A percentile compares a stretch with the other conserved stretches of the same genome.
These are phyloP conservation scores for Leucoma salicis DNA, from an alignment of 2,888 invertebrate genomes.

Conservation along the genomic window DNA sequence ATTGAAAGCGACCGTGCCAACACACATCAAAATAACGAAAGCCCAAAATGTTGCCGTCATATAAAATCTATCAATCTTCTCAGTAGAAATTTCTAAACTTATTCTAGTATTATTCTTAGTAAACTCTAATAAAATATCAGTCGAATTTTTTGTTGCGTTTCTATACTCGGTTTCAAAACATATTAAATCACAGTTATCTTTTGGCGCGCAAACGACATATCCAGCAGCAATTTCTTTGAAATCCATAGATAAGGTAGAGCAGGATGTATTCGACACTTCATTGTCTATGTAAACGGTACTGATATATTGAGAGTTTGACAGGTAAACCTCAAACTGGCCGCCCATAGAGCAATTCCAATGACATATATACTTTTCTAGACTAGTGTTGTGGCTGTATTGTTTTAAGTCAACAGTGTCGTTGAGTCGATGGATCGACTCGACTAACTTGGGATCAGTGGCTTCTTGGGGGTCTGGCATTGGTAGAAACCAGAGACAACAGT, in stretches of 20 bases:
- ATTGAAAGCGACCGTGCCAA: conserved; percentile 91
- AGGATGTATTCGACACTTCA: conserved; percentile 49
- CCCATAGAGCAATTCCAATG: conserved; percentile 61
- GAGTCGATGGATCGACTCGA: conserved; percentile 56
- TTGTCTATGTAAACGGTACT: conserved; percentile 57
- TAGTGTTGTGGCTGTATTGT: conserved; percentile 33
- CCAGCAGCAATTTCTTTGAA: conserved; percentile 45
- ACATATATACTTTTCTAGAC: conserved; percentile 58
- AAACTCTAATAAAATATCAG: conserved; percentile 10
- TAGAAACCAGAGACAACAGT: conserved; percentile 86
- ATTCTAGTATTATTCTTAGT: conserved; percentile 25
- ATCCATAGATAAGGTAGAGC: conserved; percentile 61
- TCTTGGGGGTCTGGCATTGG: conserved; percentile 46
- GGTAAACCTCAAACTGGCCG: conserved; percentile 50
- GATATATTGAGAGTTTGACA: conserved; percentile 55
- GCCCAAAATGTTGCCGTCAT: conserved; percentile 86
- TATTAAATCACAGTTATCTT: conserved; percentile 53
- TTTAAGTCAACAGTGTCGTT: conserved; percentile 63
- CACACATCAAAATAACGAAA: conserved; percentile 86
- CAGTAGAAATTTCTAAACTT: conserved; percentile 10
- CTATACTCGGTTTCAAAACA: conserved; percentile 54
- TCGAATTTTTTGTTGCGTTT: conserved; percentile 22
- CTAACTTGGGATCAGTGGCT: conserved; percentile 32
- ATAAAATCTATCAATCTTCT: conserved; percentile 70
- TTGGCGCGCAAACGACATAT: conserved; percentile 52